A percentile compares a stretch with the other conserved stretches of the same genome.
Evolutionary conservation across 2,113 vertebrate species (phyloP).

Genomic region (Microcebus tavaratra): DNA sequence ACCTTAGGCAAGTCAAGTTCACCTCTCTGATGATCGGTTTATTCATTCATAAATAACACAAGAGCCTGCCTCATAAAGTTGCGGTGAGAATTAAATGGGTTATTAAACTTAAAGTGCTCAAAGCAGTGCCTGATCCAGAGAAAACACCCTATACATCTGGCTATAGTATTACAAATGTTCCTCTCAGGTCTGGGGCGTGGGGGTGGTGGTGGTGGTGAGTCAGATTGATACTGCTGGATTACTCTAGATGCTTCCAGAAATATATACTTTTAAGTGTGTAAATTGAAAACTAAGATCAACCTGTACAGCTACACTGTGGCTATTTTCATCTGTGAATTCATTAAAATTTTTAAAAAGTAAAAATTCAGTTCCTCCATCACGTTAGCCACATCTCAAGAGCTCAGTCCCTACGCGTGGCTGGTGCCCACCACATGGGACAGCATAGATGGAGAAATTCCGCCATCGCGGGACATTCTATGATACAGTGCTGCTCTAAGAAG

Average conservation of each 20-base stretch:
- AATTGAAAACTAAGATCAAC: background rate
- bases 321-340: background rate
- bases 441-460: background rate
- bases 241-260: constrained; percentile 8
- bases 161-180: background rate
- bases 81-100: background rate
- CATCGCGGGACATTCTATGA: background rate
- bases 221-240: background rate
- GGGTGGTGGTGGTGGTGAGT: background rate
- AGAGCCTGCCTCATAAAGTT: background rate
- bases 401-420: no score
- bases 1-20: background rate
- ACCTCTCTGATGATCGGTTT: background rate
- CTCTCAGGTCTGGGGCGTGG: background rate
- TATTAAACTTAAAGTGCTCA: background rate
- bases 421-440: background rate
- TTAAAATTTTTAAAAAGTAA: background rate
- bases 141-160: background rate
- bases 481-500: background rate
- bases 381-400: background rate
- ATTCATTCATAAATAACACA: background rate
- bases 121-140: background rate
- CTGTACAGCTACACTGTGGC: background rate
- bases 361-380: background rate
- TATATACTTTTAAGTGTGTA: background rate